These are phyloP conservation scores for Porites divaricata DNA, from an alignment of 92 coral and sea anemone genomes.

Conservation along the genomic window DNA sequence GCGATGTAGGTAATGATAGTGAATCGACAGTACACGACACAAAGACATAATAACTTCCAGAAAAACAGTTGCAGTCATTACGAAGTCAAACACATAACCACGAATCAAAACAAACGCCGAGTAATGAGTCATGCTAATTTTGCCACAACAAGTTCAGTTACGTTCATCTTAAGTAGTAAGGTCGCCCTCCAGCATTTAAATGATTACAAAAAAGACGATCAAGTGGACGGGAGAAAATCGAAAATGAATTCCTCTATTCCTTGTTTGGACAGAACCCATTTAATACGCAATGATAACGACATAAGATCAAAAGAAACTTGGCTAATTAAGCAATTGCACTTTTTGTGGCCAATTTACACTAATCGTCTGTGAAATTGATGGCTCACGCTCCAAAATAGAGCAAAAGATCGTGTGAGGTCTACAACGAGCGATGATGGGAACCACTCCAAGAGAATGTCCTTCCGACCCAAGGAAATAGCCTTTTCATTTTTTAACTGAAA, in stretches of 20 bases:
- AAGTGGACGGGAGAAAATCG: background rate
- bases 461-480: background rate
- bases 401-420: background rate
- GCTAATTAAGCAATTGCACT: conserved; percentile 29
- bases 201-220: background rate
- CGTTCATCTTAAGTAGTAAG: background rate
- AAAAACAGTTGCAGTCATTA: background rate
- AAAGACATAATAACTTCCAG: background rate
- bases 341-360: conserved; percentile 23
- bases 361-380: conserved; percentile 53
- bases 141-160: background rate
- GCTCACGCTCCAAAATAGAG: conserved; percentile 15
- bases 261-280: conserved; percentile 25
- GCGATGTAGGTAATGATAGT: conserved; percentile 12
- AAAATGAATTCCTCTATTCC: background rate
- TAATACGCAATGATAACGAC: background rate
- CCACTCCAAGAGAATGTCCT: background rate
- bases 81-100: conserved; percentile 7
- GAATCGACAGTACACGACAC: background rate
- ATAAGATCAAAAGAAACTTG: conserved; percentile 11
- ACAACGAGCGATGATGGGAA: background rate
- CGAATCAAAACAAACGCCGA: background rate
- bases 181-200: background rate
- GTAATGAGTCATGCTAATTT: conserved; percentile 1
- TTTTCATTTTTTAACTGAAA: background rate